Evolutionary conservation across 2,888 invertebrate genomes (phyloP).

Genomic region (Malachius bipustulatus): DNA sequence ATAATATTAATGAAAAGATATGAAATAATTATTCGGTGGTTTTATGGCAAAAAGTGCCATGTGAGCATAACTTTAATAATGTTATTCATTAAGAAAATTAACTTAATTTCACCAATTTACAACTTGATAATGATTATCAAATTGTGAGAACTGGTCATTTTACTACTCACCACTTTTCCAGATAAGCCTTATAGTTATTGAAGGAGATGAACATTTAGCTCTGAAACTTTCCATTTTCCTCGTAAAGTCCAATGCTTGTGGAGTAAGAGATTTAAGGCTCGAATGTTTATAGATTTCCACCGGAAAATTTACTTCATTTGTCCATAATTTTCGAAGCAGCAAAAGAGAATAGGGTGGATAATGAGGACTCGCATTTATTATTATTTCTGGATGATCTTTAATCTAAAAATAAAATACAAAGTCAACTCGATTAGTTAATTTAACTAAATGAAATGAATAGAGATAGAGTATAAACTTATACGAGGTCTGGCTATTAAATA

Average conservation of each 20-base stretch:
- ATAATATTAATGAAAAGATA: too few species aligned
- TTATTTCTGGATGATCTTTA: constrained; percentile 42
- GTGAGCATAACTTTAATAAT: too few species aligned
- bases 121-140: too few species aligned
- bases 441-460: too few species aligned
- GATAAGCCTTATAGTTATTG: constrained; percentile 52
- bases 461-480: too few species aligned
- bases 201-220: constrained; percentile 31
- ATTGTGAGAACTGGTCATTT: too few species aligned
- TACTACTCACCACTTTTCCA: constrained; percentile 60
- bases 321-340: constrained; percentile 45
- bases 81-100: too few species aligned
- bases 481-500: too few species aligned
- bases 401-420: constrained; percentile 7
- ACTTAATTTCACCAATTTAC: too few species aligned
- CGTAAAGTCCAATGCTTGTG: constrained; percentile 35
- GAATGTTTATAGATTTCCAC: constrained; percentile 53
- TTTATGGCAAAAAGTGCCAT: too few species aligned
- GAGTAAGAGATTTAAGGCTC: constrained; percentile 41
- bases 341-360: constrained; percentile 56
- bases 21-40: too few species aligned
- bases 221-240: constrained; percentile 23
- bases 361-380: constrained; percentile 52
- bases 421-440: too few species aligned
- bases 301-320: constrained; percentile 39